These are phyloP conservation scores for Rosalia funebris DNA, from an alignment of 2,888 invertebrate species.

Conservation along the genomic window DNA sequence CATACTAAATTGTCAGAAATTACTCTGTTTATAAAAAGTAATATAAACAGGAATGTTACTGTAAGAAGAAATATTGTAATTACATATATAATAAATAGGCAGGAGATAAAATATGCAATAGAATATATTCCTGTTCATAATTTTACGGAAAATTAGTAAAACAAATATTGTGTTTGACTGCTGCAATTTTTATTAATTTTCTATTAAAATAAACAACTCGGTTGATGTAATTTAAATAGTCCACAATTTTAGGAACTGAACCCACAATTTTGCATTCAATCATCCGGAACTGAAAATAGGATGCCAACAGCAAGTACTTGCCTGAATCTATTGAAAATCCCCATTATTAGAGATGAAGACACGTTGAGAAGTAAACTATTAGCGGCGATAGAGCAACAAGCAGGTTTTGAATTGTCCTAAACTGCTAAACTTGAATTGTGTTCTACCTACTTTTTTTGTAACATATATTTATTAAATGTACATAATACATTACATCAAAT, in stretches of 20 bases:
- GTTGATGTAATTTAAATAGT: too few relatives aligned
- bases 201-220: too few relatives aligned
- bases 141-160: too few relatives aligned
- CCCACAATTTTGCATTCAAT: constrained; percentile 96
- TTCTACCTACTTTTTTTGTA: constrained; percentile 2
- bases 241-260: constrained; percentile 88
- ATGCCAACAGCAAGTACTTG: constrained; percentile 98
- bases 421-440: background rate
- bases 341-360: constrained; percentile 84
- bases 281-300: constrained; percentile 88
- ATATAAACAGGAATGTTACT: too few relatives aligned
- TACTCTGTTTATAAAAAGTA: too few relatives aligned
- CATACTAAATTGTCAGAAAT: too few relatives aligned
- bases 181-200: too few relatives aligned
- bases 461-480: constrained; percentile 17
- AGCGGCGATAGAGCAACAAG: constrained; percentile 93
- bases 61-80: too few relatives aligned
- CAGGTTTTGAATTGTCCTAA: constrained; percentile 95
- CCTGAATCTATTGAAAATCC: constrained; percentile 96
- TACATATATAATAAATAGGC: too few relatives aligned
- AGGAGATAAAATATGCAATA: too few relatives aligned
- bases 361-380: constrained; percentile 84
- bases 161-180: too few relatives aligned
- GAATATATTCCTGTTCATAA: too few relatives aligned
- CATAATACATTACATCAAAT: constrained; percentile 1